Conservation (phyloP, 2,888 invertebrate genomes). For the Siphlonurus alternatus region DNA sequence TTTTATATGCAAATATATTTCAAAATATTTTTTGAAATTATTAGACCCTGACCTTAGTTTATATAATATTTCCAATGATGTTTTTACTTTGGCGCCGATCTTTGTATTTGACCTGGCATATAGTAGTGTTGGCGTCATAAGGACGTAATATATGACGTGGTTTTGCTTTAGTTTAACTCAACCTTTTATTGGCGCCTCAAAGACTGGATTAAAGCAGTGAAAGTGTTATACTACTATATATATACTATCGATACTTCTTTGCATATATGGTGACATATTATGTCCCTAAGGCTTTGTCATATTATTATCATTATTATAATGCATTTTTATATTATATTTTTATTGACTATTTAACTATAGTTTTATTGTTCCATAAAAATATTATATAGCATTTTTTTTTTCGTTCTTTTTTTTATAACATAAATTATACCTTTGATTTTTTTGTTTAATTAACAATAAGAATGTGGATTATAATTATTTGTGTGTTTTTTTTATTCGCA, state of each 20-base stretch:
- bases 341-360: too few relatives aligned
- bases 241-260: neutral
- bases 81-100: too few relatives aligned
- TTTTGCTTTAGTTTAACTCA: neutral
- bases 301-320: neutral
- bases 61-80: too few relatives aligned
- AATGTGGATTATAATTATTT: too few relatives aligned
- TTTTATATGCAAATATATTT: neutral
- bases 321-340: too few relatives aligned
- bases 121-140: neutral
- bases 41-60: neutral
- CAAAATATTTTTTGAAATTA: neutral
- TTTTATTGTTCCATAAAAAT: too few relatives aligned
- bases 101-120: too few relatives aligned
- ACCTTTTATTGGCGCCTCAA: neutral
- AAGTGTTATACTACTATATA: neutral
- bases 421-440: too few relatives aligned
- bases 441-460: too few relatives aligned
- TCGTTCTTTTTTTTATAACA: too few relatives aligned
- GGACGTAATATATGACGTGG: neutral
- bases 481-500: too few relatives aligned
- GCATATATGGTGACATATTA: neutral
- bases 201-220: neutral
- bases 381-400: too few relatives aligned
- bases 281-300: neutral